These are phyloP conservation scores for Vulpes vulpes DNA, from an alignment of 2,113 vertebrate species.

Conservation along the genomic window DNA sequence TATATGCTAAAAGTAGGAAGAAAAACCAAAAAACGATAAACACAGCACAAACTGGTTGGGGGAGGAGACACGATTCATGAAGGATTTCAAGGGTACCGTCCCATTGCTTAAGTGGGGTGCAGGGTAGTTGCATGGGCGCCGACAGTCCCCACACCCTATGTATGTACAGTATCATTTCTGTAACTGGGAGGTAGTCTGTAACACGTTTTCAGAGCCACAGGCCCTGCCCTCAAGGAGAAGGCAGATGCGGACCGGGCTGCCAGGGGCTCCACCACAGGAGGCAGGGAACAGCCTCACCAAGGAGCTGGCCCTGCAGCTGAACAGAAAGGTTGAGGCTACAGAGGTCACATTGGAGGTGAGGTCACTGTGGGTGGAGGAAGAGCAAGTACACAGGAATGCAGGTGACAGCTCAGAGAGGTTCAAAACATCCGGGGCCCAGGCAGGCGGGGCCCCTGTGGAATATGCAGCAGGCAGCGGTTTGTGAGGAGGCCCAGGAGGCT, in stretches of 20 bases:
- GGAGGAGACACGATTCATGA: rapidly evolving
- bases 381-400: neutral
- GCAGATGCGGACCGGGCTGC: neutral
- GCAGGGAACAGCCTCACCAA: neutral
- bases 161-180: neutral
- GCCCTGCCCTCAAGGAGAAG: neutral
- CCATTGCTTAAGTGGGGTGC: neutral
- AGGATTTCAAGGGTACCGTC: neutral
- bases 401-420: neutral
- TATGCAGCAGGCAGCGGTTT: rapidly evolving
- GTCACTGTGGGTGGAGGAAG: neutral
- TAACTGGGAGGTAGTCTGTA: neutral
- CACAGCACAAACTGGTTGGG: no score
- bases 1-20: neutral
- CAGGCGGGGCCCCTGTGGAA: no score
- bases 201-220: neutral
- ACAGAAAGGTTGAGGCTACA: neutral
- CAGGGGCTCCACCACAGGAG: neutral
- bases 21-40: neutral
- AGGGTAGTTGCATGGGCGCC: no score
- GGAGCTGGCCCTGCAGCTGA: neutral
- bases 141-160: neutral
- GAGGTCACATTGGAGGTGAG: neutral
- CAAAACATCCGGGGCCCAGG: neutral
- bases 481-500: neutral